These are phyloP conservation scores for Anadara kagoshimensis DNA, from an alignment of 1,140 invertebrate genomes.

Conservation along the genomic window DNA sequence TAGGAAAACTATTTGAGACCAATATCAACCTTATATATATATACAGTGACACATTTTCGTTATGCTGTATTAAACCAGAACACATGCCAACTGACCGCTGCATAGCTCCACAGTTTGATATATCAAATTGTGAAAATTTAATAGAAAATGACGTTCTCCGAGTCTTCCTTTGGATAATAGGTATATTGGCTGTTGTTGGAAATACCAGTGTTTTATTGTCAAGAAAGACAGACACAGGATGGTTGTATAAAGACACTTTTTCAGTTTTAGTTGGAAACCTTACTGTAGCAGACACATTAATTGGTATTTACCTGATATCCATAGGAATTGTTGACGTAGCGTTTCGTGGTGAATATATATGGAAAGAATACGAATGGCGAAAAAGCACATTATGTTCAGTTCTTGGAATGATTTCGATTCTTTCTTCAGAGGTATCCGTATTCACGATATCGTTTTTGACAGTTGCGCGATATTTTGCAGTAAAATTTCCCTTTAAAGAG, in stretches of 20 bases:
- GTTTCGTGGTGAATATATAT: slow-evolving; percentile 80
- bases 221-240: slow-evolving; percentile 77
- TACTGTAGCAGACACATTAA: slow-evolving; percentile 85
- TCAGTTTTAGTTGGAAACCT: slow-evolving; percentile 82
- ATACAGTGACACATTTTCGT: too few species aligned
- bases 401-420: slow-evolving; percentile 59
- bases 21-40: too few species aligned
- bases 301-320: slow-evolving; percentile 85
- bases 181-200: slow-evolving; percentile 79
- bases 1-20: too few species aligned
- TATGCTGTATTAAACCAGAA: too few species aligned
- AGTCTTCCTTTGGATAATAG: slow-evolving; percentile 84
- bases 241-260: slow-evolving; percentile 67
- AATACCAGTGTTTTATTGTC: slow-evolving; percentile 83
- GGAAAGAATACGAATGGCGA: slow-evolving; percentile 81
- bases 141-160: slow-evolving; percentile 80
- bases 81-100: slow-evolving; percentile 72
- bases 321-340: slow-evolving; percentile 81
- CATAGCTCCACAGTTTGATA: slow-evolving; percentile 81
- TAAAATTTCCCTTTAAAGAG: slow-evolving; percentile 79
- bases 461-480: slow-evolving; percentile 81
- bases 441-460: slow-evolving; percentile 86
- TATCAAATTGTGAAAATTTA: slow-evolving; percentile 82
- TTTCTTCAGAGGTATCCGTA: slow-evolving; percentile 79
- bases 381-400: slow-evolving; percentile 77